A percentile compares a stretch with the other conserved stretches of the same genome.
These are phyloP conservation scores for Sebastes itinus DNA, from an alignment of 2,797 vertebrate genomes.

Conservation along the genomic window DNA sequence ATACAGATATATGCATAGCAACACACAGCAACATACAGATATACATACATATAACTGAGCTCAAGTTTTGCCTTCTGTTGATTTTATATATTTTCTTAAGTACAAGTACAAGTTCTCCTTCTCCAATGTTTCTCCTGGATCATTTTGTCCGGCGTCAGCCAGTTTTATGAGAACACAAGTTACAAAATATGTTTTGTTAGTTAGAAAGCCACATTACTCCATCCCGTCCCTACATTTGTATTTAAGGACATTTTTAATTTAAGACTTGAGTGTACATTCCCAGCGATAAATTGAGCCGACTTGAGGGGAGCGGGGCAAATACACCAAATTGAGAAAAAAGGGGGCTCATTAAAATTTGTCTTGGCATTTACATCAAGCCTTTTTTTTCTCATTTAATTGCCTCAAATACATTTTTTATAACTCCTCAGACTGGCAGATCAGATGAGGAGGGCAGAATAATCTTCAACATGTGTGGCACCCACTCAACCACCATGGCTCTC, in stretches of 20 bases:
- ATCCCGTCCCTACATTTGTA: constrained; percentile 37
- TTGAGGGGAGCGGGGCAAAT: constrained; percentile 50
- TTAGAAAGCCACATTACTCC: constrained; percentile 57
- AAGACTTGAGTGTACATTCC: constrained; percentile 41
- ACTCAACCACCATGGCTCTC: constrained; percentile 68
- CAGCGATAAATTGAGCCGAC: constrained; percentile 63
- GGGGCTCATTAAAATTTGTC: constrained; percentile 76
- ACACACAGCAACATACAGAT: neutral
- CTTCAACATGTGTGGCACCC: constrained; percentile 82
- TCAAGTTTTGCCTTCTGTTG: neutral
- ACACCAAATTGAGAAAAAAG: constrained; percentile 59
- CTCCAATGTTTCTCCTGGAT: constrained; percentile 43
- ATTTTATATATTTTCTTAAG: constrained; percentile 14
- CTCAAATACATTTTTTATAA: constrained; percentile 79
- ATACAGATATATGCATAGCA: too few species aligned
- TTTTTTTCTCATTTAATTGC: constrained; percentile 76
- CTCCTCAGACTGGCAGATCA: constrained; percentile 75
- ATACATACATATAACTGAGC: neutral
- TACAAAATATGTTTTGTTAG: constrained; percentile 63
- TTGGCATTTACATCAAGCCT: constrained; percentile 75
- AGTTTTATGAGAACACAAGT: constrained; percentile 40
- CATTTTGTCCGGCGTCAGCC: constrained; percentile 27
- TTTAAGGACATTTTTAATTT: constrained; percentile 76
- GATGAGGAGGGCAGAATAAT: constrained; percentile 76
- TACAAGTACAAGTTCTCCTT: neutral